A percentile compares a stretch with the other conserved stretches of the same genome.
phyloP scores from a whole-genome alignment of 2,888 invertebrate genomes.

The Megastigmus dorsalis region DNA sequence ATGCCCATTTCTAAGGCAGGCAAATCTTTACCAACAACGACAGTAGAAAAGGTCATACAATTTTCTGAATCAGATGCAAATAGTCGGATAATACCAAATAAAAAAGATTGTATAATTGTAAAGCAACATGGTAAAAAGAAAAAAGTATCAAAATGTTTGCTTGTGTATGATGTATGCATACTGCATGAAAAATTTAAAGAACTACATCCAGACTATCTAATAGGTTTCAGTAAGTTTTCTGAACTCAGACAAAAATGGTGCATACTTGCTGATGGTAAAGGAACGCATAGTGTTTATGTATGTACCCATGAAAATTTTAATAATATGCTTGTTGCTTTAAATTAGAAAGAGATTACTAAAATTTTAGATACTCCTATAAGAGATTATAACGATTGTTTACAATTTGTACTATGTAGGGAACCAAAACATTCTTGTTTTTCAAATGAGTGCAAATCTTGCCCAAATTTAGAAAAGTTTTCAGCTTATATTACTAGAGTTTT shows the following conservation, averaged over 20 bases:
- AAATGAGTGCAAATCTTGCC: conserved; percentile 20
- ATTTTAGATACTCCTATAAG: not conserved
- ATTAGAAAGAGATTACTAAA: not conserved
- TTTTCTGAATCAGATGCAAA: not conserved
- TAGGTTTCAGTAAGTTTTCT: not conserved
- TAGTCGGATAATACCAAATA: too few species aligned
- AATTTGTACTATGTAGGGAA: not conserved
- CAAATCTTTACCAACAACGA: not conserved
- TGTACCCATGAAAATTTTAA: conserved; percentile 54
- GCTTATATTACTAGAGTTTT: conserved; percentile 24
- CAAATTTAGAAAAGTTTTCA: conserved; percentile 20
- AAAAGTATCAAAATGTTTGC: not conserved
- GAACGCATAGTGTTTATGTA: conserved; percentile 53
- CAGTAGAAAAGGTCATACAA: not conserved
- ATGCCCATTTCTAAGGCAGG: not conserved
- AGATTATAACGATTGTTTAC: not conserved
- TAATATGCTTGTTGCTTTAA: not conserved
- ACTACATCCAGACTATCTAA: not conserved
- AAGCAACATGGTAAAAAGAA: not conserved
- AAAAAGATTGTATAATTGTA: not conserved
- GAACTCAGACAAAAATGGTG: conserved; percentile 39
- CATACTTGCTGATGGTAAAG: conserved; percentile 42
- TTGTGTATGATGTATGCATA: not conserved
- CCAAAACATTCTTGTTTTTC: conserved; percentile 15
- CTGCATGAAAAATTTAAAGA: not conserved